Percentiles rank a stretch among this genome's conserved stretches.
Conservation (phyloP, 1,140 invertebrate species). For the Harpegnathos saltator region DNA sequence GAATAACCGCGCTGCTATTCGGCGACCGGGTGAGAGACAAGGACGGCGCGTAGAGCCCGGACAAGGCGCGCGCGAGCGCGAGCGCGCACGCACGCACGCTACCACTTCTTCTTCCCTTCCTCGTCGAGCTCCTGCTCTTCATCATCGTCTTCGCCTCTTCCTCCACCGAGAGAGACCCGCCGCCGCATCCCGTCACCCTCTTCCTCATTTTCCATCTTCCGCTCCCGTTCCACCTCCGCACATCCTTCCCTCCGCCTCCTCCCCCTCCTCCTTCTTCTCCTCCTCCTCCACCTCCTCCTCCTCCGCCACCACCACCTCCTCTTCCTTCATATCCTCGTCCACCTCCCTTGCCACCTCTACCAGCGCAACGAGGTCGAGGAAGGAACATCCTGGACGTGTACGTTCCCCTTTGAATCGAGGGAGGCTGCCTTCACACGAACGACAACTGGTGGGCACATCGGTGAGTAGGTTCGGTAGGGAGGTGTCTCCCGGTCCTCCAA, state of each 20-base stretch:
- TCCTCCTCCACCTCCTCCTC: constrained; percentile 68
- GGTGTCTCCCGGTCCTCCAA: constrained; percentile 84
- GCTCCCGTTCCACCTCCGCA: constrained; percentile 77
- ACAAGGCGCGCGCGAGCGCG: constrained; percentile 78
- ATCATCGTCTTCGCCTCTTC: constrained; percentile 51
- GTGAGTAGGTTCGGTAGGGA: constrained; percentile 84
- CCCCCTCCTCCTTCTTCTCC: constrained; percentile 48
- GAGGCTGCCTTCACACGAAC: constrained; percentile 69
- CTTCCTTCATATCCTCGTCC: constrained; percentile 60
- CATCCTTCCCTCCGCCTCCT: constrained; percentile 55
- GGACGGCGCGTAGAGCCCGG: constrained; percentile 70
- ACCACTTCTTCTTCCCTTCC: constrained; percentile 80
- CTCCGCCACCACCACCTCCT: constrained; percentile 71
- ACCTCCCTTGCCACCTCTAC: constrained; percentile 73
- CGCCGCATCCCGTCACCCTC: constrained; percentile 55
- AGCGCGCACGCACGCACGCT: constrained; percentile 59
- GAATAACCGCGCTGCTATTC: constrained; percentile 85
- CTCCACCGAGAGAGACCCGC: constrained; percentile 2
- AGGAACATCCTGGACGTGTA: constrained; percentile 67
- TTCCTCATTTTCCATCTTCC: constrained; percentile 62
- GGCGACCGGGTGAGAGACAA: constrained; percentile 78
- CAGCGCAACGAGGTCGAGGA: constrained; percentile 62
- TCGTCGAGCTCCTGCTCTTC: constrained; percentile 56
- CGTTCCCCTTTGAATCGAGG: constrained; percentile 65
- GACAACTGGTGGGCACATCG: constrained; percentile 67